Conservation (phyloP, 2,888 invertebrate species). For the Schizotus pectinicornis region DNA sequence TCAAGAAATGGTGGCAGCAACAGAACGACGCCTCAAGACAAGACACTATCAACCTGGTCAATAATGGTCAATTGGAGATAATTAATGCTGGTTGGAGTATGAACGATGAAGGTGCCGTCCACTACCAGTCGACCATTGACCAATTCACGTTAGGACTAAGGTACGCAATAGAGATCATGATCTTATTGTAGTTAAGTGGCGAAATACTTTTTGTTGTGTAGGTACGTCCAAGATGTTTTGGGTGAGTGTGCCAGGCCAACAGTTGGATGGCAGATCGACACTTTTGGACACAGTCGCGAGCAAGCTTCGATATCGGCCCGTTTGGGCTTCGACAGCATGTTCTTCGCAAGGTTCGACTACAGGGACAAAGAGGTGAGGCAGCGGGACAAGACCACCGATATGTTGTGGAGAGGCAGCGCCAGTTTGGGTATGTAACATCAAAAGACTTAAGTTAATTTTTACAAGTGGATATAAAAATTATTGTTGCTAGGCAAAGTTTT, state of each 20-base stretch:
- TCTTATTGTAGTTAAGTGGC: neutral
- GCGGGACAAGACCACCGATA: slow-evolving; percentile 68
- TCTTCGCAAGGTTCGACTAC: slow-evolving; percentile 73
- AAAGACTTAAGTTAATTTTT: too few species aligned
- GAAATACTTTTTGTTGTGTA: neutral
- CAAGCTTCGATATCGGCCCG: slow-evolving; percentile 68
- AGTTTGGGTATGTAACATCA: slow-evolving; percentile 53
- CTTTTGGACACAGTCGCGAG: slow-evolving; percentile 79
- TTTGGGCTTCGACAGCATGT: slow-evolving; percentile 75
- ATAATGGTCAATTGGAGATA: slow-evolving; percentile 66
- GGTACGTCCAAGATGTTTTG: slow-evolving; percentile 67
- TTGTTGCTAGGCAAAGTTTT: too few species aligned
- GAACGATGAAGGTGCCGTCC: slow-evolving; percentile 68
- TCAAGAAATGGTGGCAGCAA: slow-evolving; percentile 80
- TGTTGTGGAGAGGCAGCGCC: slow-evolving; percentile 71
- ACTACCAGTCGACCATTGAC: slow-evolving; percentile 73
- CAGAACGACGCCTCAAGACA: slow-evolving; percentile 63
- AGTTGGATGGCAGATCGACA: slow-evolving; percentile 85
- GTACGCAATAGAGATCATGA: slow-evolving; percentile 51
- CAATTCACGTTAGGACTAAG: slow-evolving; percentile 72
- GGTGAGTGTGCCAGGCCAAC: slow-evolving; percentile 76
- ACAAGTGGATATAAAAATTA: too few species aligned
- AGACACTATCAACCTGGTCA: slow-evolving; percentile 64
- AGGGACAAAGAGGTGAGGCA: slow-evolving; percentile 66
- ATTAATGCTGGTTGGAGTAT: slow-evolving; percentile 67